Evolutionary conservation across 2,888 invertebrate genomes (phyloP), one percentile per base, ranked within the genome.

Genomic region (Noctua janthe): DNA sequence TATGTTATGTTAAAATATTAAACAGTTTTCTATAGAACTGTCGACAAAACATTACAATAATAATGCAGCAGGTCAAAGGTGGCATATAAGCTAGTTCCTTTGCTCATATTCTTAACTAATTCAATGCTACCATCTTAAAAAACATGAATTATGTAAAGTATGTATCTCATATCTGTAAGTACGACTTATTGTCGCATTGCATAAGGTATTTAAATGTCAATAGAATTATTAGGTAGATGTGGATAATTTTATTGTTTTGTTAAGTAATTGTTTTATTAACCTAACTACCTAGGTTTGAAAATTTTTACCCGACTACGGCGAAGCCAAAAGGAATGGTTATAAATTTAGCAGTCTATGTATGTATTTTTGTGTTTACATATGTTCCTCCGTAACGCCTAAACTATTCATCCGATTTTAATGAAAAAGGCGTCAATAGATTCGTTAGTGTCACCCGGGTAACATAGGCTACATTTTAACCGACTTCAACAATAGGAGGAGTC

Each of bases 41-140:
- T 74, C 1, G 35, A 35, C 15, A 35, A 71, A 17, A 8, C 23
- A 81, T 81, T 84, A 67, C 23, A 67, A 82, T 84, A 66, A 84
- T 59, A 82, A 84, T 80, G 51, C 20, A 23, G 13, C 23, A 51
- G 35, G 67, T 69, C 47, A 62, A 62, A 62, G 71, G 59, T 85
- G 43, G 23, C 17, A 17, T 17, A 4, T 43, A 35, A 13, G 56
- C 17, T 13, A 23, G 8, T 49, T 29, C 23, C 29, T 71, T 29
- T 76, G n/a, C 8, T 43, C 43, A 20, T 2, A 73, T 73, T 13
- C 17, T 35, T 64, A n/a, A 23, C 39, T 47, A 69, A 62, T 69
- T 51, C 59, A 69, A 82, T 54, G 3, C 39, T 72, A 15, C 69
- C n/a, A 82, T 56, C 29, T 62, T 64, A 64, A 35, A 29, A 56